Evolutionary conservation across 2,797 vertebrate species (phyloP), one percentile per base, ranked within the genome.

Genomic region (Sardinella longiceps): DNA sequence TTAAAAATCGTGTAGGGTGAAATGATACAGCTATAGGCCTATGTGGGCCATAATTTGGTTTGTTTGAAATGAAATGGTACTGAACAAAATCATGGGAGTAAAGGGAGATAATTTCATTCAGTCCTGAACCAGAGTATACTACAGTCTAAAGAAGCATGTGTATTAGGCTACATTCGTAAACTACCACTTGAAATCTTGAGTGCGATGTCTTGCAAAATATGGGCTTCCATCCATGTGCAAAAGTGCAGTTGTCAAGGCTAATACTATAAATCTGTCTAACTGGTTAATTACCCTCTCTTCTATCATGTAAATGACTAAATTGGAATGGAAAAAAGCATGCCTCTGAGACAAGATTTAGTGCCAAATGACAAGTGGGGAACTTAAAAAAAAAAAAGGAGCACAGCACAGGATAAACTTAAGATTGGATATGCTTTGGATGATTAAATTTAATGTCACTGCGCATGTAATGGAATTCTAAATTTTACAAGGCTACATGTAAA

Each of bases 201-300:
- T 28, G 88, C 86, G 83, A 81, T 85, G 66, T 87, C 82, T 89
- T 85, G 82, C 89, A 88, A 82, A 90, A 89, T 90, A 89, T 92
- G 92, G 92, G 91, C 91, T 92, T 84, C 1, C 80, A 86, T 94
- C 94, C 94, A 93, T 50, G 45, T 90, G 90, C 89, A 93, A 91
- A 88, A 86, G 89, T 81, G 85, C 92, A 85, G 86, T 12, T 86
- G 93, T 95, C 96, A 97, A 97, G 96, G 96, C 93, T 89, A 90
- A 60, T 30, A 83, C 93, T 86, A 86, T 96, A 96, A 97, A 97
- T 96, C 95, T 94, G 89, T 90, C 86, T 0, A 0, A 81, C 81
- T 10, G 84, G 85, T 83, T 77, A 87, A 82, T 50, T 53, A 85
- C 43, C 84, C 11, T 80, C 46, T 92, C 91, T 28, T 89, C n/a